Percentiles rank a stretch among this genome's conserved stretches.
Evolutionary conservation across 2,797 vertebrate genomes (phyloP).

Genomic region (Heteromormyrus szaboi): DNA sequence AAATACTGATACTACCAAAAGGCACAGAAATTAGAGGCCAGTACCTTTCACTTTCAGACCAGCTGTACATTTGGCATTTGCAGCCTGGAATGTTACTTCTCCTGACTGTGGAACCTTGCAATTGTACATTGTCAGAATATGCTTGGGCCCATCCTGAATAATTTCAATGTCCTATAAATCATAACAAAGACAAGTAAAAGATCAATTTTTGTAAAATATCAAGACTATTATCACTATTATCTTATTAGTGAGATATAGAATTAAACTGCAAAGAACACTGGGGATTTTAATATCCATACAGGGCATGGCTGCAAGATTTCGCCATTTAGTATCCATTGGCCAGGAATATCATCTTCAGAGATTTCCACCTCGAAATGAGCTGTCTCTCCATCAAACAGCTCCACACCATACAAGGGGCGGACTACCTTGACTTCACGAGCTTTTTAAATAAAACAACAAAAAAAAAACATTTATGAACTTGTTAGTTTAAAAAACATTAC

Average conservation of each 20-base stretch:
- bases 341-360: slow-evolving; percentile 87
- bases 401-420: slow-evolving; percentile 82
- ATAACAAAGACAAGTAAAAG: not conserved
- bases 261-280: not conserved
- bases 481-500: not conserved
- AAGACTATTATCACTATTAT: not conserved
- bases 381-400: slow-evolving; percentile 91
- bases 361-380: slow-evolving; percentile 93
- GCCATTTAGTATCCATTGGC: slow-evolving; percentile 89
- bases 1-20: not conserved
- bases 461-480: slow-evolving; percentile 21
- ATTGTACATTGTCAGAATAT: slow-evolving; percentile 85
- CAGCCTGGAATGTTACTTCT: slow-evolving; percentile 83
- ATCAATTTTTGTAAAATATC: not conserved
- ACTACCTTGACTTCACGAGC: slow-evolving; percentile 88
- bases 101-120: slow-evolving; percentile 86
- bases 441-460: slow-evolving; percentile 44
- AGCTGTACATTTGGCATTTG: slow-evolving; percentile 85
- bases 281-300: slow-evolving; percentile 56
- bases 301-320: slow-evolving; percentile 76
- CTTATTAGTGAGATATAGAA: not conserved
- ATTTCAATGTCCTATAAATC: slow-evolving; percentile 83
- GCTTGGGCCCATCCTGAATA: slow-evolving; percentile 88
- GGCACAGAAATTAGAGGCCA: not conserved
- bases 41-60: slow-evolving; percentile 98